These are phyloP conservation scores for Scleropages formosus DNA, from an alignment of 2,797 vertebrate genomes.

Conservation along the genomic window DNA sequence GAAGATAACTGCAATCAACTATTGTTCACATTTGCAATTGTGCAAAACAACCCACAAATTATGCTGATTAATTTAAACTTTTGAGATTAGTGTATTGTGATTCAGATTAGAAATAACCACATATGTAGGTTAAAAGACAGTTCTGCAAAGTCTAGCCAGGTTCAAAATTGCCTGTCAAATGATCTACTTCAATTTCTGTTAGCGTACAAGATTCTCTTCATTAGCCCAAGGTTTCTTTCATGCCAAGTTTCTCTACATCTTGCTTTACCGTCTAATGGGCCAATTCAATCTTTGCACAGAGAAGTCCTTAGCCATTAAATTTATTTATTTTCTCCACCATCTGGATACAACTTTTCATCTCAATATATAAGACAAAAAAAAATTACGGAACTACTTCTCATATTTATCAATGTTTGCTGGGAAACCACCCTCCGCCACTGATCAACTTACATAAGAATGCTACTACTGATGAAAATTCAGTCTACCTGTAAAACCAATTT, in stretches of 20 bases:
- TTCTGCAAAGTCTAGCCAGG: background rate
- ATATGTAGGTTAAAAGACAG: background rate
- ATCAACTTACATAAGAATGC: background rate
- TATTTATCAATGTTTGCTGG: background rate
- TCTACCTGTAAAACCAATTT: background rate
- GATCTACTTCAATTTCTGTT: conserved; percentile 39
- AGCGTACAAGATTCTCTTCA: conserved; percentile 58
- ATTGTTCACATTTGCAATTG: too few relatives aligned
- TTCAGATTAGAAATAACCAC: too few relatives aligned
- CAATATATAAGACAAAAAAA: background rate
- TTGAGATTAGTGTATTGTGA: too few relatives aligned
- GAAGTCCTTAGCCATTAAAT: conserved; percentile 4
- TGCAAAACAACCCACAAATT: too few relatives aligned
- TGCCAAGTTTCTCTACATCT: background rate
- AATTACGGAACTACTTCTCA: too few relatives aligned
- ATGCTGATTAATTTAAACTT: too few relatives aligned
- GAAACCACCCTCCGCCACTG: background rate
- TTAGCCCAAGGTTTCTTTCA: conserved; percentile 25
- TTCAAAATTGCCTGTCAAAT: conserved; percentile 19
- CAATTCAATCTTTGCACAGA: conserved; percentile 12
- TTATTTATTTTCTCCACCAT: conserved; percentile 20
- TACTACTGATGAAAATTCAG: too few relatives aligned
- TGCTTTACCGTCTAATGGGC: conserved; percentile 3
- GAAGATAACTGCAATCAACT: too few relatives aligned
- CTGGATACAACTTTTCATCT: conserved; percentile 1